Evolutionary conservation across 2,113 vertebrate species (phyloP), one percentile per base, ranked within the genome.

Genomic region (Callipepla squamata): DNA sequence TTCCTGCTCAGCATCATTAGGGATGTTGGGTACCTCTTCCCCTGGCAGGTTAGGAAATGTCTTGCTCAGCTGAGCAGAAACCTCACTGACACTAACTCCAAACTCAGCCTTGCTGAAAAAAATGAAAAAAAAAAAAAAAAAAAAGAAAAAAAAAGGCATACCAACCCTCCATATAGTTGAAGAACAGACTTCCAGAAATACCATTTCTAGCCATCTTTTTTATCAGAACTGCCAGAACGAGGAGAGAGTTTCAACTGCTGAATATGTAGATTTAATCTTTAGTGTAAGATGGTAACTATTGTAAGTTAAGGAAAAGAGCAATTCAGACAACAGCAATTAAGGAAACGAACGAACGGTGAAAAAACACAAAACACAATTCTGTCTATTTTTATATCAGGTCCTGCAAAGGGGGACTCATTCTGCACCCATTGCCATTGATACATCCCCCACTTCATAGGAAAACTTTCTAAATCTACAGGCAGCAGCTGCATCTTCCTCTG

Each of bases 401-500:
- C 47, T 48, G 34, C 74, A 53, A n/a, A 30, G 80, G 77, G 80
- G 55, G 50, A 48, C 36, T 85, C 48, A 32, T 30, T 61, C 44
- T n/a, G 36, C 23, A 3, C 45, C 85, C n/a, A 2, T 21, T 2
- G 4, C 36, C 55, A 62, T 74, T 0, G 2, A 4, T 50, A 22
- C 16, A 6, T 90, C 23, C 51, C n/a, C 9, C 57, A 51, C 4
- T 1, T 42, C 53, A n/a, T 62, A 61, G 68, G 75, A 87, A 83
- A 82, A 55, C 12, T 38, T 78, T n/a, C 57, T 74, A 38, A 55
- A 58, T 13, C 36, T 77, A 5, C 55, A 57, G 70, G 25, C 19
- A 73, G 47, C 66, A 89, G 69, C 89, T 86, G 42, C 80, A 73
- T n/a, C 74, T 85, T 85, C 40, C 67, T 66, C 62, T 85, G 75